Evolutionary conservation across 2,888 invertebrate genomes (phyloP).

Genomic region (Phortica okadai): DNA sequence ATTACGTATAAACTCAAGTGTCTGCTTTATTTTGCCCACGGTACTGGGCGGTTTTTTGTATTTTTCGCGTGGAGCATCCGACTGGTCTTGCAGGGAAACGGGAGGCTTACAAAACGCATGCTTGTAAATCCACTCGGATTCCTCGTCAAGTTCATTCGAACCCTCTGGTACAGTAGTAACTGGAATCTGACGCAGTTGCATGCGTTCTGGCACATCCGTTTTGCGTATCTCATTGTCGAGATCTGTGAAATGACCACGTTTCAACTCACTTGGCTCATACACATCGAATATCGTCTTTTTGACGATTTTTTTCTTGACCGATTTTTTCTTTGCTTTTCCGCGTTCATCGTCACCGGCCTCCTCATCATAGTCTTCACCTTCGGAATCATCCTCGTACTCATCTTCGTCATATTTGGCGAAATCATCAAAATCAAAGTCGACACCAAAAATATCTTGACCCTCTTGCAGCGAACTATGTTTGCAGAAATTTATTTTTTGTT

Average conservation of each 20-base stretch:
- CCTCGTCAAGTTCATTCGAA: constrained; percentile 92
- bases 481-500: background rate
- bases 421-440: constrained; percentile 97
- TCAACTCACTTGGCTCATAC: constrained; percentile 98
- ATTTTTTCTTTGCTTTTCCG: constrained; percentile 84
- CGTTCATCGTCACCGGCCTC: constrained; percentile 84
- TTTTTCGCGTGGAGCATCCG: constrained; percentile 73
- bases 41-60: constrained; percentile 83
- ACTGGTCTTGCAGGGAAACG: constrained; percentile 84
- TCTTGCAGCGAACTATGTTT: constrained; percentile 89
- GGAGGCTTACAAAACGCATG: constrained; percentile 92
- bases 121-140: constrained; percentile 98
- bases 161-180: constrained; percentile 89
- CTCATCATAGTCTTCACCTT: constrained; percentile 88
- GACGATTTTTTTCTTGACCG: constrained; percentile 85
- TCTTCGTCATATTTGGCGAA: constrained; percentile 92
- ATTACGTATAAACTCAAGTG: constrained; percentile 96
- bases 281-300: constrained; percentile 94
- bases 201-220: constrained; percentile 93
- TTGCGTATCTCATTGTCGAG: constrained; percentile 92
- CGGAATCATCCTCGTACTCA: constrained; percentile 84
- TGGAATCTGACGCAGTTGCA: constrained; percentile 92
- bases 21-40: constrained; percentile 93
- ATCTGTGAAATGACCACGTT: constrained; percentile 96
- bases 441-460: constrained; percentile 99